These are phyloP conservation scores for Colistium nudipinnis DNA, from an alignment of 2,113 vertebrate genomes.

Conservation along the genomic window DNA sequence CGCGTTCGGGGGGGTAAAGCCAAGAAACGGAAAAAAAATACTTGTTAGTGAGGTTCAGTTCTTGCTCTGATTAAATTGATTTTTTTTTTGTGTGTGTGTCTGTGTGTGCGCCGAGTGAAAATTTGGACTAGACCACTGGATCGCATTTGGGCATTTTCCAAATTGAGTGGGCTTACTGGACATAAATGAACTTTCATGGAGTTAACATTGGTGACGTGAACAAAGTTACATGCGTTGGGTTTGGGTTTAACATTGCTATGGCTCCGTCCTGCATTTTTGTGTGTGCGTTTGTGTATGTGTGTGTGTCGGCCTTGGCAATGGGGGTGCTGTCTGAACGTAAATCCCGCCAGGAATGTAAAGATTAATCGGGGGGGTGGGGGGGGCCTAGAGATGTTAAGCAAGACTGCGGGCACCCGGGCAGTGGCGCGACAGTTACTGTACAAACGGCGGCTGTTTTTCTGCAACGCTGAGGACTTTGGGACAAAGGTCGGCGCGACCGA, in stretches of 20 bases:
- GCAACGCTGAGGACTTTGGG: conserved; percentile 54
- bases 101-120: no score
- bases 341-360: conserved; percentile 68
- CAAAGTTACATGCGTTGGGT: not conserved
- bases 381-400: conserved; percentile 57
- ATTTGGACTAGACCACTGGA: no score
- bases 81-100: no score
- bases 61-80: conserved; percentile 36
- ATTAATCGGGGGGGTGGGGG: no score
- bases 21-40: conserved; percentile 50
- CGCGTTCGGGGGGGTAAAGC: conserved; percentile 20
- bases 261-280: not conserved
- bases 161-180: no score
- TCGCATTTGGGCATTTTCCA: no score
- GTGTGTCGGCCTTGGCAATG: conserved; percentile 39
- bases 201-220: not conserved
- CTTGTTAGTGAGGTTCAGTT: conserved; percentile 43
- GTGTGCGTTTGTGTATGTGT: conserved; percentile 18
- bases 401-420: conserved; percentile 31
- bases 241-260: conserved; percentile 6
- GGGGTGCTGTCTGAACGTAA: conserved; percentile 56
- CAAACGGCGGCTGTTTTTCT: conserved; percentile 45
- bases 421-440: conserved; percentile 41
- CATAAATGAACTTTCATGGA: no score
- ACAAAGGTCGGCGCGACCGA: conserved; percentile 67